Evolutionary conservation across 2,113 vertebrate species (phyloP).

Genomic region (Potamarius usumacintae): DNA sequence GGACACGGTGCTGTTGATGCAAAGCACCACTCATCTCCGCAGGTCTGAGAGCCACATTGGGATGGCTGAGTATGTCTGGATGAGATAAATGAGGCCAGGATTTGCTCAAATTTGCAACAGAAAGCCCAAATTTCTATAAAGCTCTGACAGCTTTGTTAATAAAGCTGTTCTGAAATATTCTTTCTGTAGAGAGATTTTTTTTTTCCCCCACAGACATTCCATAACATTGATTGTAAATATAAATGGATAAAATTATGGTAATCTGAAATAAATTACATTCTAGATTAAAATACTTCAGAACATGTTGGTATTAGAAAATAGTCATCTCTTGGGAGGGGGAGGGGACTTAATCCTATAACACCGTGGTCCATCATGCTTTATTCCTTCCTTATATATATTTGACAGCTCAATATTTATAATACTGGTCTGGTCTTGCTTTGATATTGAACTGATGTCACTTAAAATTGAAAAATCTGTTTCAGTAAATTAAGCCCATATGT

Average conservation of each 20-base stretch:
- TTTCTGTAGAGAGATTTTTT: neutral
- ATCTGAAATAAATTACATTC: neutral
- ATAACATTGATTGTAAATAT: neutral
- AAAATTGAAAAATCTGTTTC: neutral
- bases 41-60: neutral
- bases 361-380: neutral
- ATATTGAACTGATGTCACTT: neutral
- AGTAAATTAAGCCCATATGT: neutral
- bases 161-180: neutral
- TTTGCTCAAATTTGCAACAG: neutral
- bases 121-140: neutral
- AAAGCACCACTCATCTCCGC: neutral
- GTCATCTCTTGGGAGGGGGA: neutral
- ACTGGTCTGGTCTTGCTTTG: neutral
- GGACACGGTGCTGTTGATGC: neutral
- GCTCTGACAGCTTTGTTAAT: neutral
- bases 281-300: neutral
- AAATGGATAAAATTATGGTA: neutral
- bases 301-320: neutral
- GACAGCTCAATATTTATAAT: neutral
- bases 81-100: neutral
- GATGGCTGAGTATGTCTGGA: conserved; percentile 6
- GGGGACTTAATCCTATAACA: neutral
- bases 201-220: neutral
- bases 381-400: neutral